Base-by-base conservation (phyloP, 2,797 vertebrate species). In the Molossus molossus region DNA sequence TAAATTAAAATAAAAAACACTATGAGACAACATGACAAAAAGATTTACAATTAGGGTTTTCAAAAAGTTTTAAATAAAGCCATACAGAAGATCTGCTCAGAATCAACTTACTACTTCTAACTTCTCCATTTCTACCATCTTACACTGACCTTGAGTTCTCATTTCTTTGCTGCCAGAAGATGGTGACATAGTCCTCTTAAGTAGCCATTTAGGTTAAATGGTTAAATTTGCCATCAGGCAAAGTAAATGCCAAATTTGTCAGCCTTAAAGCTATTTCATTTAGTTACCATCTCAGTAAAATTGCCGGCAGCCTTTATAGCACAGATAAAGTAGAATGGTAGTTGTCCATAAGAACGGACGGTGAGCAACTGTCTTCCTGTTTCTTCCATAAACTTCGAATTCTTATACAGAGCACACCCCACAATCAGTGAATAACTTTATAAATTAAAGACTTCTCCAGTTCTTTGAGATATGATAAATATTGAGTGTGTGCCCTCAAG, bases 391-490 rank as follows among this genome's bases (percentile, higher is more conserved):
- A 45, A 45, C 40, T 45, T 45, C 40, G 20, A 95, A 88, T 80
- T 93, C n/a, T 72, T 89, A 82, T 37, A 53, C 12, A 80, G 79
- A 87, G 70, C 48, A 53, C 14, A n/a, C 2, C 27, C 25, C 50
- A 5, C 20, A 94, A 80, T 69, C 50, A 86, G 73, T 79, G 57
- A 12, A 84, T 76, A 79, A 48, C 27, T 58, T 76, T 14, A 67
- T 48, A 87, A 92, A 83, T 94, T 81, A 87, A 95, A 94, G 84
- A 58, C 9, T 72, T 67, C 45, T 53, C 64, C 40, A 91, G 64
- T 21, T 86, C 89, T 94, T 77, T 89, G 18, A 97, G 48, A 77
- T 90, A 86, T 88, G 62, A 87, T 94, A 93, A 93, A 94, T 92
- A 75, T 29, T 18, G 45, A 77, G 1, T 72, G 9, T 67, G 4